Conservation (phyloP, 2,888 invertebrate species). For the Drosophila pegasa region DNA sequence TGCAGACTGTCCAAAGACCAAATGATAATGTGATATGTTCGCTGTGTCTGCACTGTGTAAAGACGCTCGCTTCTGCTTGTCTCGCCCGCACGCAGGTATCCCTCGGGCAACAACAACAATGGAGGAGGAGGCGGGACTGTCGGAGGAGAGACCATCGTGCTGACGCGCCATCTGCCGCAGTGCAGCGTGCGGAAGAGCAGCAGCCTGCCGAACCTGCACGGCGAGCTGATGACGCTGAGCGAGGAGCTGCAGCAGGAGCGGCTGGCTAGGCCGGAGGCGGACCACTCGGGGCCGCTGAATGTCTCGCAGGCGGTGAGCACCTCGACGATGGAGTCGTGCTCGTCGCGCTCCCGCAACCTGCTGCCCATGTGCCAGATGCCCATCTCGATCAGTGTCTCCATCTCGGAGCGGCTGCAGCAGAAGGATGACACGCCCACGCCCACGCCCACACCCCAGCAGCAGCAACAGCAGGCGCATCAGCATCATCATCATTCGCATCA, state of each 20-base stretch:
- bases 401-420: slow-evolving; percentile 73
- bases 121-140: not conserved
- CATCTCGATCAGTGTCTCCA: slow-evolving; percentile 80
- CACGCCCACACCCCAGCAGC: slow-evolving; percentile 48
- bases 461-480: slow-evolving; percentile 51
- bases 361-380: slow-evolving; percentile 85
- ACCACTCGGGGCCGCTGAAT: slow-evolving; percentile 71
- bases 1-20: slow-evolving; percentile 36
- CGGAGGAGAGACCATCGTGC: slow-evolving; percentile 85
- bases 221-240: slow-evolving; percentile 33
- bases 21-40: slow-evolving; percentile 54
- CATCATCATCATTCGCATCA: slow-evolving; percentile 53
- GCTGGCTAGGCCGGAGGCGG: slow-evolving; percentile 38
- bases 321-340: slow-evolving; percentile 87
- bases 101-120: slow-evolving; percentile 88
- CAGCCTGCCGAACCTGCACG: slow-evolving; percentile 91
- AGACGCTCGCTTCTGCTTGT: slow-evolving; percentile 76
- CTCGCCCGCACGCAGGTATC: slow-evolving; percentile 87
- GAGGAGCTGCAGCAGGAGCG: slow-evolving; percentile 29
- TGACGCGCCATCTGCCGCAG: slow-evolving; percentile 86
- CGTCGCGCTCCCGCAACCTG: slow-evolving; percentile 82
- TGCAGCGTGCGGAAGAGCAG: slow-evolving; percentile 89
- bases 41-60: slow-evolving; percentile 71
- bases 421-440: slow-evolving; percentile 49
- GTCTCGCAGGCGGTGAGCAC: slow-evolving; percentile 88